phyloP scores from a whole-genome alignment of 1,140 invertebrate species.

The Cydia strobilella region DNA sequence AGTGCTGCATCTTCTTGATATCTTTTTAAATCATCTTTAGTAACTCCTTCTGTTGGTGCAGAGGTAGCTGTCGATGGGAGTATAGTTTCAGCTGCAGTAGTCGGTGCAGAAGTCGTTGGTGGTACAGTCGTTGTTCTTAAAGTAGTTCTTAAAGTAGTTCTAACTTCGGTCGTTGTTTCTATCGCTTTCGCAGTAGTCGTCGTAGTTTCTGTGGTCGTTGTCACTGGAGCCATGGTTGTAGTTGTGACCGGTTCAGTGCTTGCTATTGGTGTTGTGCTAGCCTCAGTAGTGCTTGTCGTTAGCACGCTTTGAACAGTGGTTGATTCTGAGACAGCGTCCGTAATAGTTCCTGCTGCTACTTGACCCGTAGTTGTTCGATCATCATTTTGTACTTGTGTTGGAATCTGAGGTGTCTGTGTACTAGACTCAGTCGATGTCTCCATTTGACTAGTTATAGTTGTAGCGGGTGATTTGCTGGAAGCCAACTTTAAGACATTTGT shows the following conservation, averaged over 20 bases:
- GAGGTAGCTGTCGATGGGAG: slow-evolving; percentile 33
- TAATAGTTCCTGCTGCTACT: slow-evolving; percentile 41
- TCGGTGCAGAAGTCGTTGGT: slow-evolving; percentile 34
- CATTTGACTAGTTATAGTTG: slow-evolving; percentile 45
- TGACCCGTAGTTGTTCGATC: slow-evolving; percentile 50
- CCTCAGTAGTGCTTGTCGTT: slow-evolving; percentile 30
- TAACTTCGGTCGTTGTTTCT: slow-evolving; percentile 37
- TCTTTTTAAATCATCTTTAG: slow-evolving; percentile 43
- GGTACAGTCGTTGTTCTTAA: slow-evolving; percentile 30
- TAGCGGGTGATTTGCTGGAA: slow-evolving; percentile 56
- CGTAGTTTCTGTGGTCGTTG: slow-evolving; percentile 37
- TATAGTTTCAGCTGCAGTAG: slow-evolving; percentile 37
- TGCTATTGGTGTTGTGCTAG: slow-evolving; percentile 34
- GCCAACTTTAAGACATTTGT: slow-evolving; percentile 75
- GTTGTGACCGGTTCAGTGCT: slow-evolving; percentile 34
- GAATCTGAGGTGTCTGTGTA: slow-evolving; percentile 58
- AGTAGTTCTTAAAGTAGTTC: slow-evolving; percentile 27
- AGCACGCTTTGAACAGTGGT: neutral
- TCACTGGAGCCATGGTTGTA: slow-evolving; percentile 30
- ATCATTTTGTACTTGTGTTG: slow-evolving; percentile 50
- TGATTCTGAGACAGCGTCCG: slow-evolving; percentile 34
- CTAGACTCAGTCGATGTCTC: slow-evolving; percentile 47
- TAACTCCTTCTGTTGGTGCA: slow-evolving; percentile 34
- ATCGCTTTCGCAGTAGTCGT: slow-evolving; percentile 40
- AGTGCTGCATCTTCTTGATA: slow-evolving; percentile 47